These are phyloP conservation scores for Heliconius erato DNA, from an alignment of 2,888 invertebrate species.

Conservation along the genomic window DNA sequence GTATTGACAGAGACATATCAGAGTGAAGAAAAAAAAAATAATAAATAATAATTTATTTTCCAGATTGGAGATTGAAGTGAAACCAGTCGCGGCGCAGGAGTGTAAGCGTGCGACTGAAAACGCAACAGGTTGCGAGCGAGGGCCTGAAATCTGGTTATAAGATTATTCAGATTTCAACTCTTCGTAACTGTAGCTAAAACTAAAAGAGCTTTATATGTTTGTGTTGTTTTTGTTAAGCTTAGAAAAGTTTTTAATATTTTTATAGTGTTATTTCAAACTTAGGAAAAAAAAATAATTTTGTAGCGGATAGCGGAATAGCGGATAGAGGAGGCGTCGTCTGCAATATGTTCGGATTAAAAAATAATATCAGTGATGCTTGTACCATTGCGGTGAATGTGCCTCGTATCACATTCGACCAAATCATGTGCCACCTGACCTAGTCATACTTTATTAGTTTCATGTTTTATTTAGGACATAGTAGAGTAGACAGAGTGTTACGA, in stretches of 20 bases:
- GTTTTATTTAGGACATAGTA: not conserved
- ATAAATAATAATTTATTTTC: too few relatives aligned
- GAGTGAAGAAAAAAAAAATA: too few relatives aligned
- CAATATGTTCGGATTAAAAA: slow-evolving; percentile 83
- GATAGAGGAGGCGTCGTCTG: slow-evolving; percentile 70
- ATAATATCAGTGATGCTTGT: slow-evolving; percentile 71
- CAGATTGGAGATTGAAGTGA: too few relatives aligned
- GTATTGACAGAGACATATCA: too few relatives aligned
- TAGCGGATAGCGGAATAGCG: slow-evolving; percentile 51
- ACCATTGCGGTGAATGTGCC: slow-evolving; percentile 52
- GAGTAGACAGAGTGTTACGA: not conserved
- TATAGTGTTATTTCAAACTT: not conserved
- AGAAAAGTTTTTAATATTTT: not conserved
- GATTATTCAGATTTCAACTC: not conserved
- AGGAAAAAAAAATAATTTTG: not conserved
- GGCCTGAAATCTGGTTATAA: not conserved
- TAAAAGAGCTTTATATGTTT: not conserved
- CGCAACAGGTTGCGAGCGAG: too few relatives aligned
- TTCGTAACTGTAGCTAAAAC: not conserved
- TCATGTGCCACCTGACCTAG: not conserved
- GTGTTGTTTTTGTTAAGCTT: not conserved
- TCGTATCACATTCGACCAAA: not conserved
- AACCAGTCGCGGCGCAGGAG: too few relatives aligned
- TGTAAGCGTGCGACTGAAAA: too few relatives aligned
- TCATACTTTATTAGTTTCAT: not conserved